Percentiles rank a stretch among this genome's conserved stretches.
phyloP scores from a whole-genome alignment of 1,140 invertebrate genomes.

The Heliconius melpomene region DNA sequence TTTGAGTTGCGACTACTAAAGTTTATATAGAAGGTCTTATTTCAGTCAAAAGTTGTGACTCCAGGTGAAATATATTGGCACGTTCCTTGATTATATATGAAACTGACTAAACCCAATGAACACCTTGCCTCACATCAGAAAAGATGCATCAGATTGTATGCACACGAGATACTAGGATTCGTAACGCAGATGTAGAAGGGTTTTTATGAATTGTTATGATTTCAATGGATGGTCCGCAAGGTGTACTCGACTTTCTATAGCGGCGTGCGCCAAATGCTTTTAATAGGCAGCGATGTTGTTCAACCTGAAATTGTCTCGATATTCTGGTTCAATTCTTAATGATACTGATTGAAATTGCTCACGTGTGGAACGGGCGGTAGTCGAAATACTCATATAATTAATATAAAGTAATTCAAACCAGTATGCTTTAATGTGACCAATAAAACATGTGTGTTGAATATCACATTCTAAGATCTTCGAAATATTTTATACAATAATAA shows the following conservation, averaged over 20 bases:
- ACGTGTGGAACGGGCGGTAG: slow-evolving; percentile 26
- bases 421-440: slow-evolving; percentile 32
- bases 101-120: slow-evolving; percentile 42
- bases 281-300: slow-evolving; percentile 41
- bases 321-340: slow-evolving; percentile 34
- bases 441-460: slow-evolving; percentile 29
- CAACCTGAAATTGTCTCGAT: slow-evolving; percentile 41
- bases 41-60: slow-evolving; percentile 48
- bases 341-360: slow-evolving; percentile 35
- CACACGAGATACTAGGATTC: slow-evolving; percentile 43
- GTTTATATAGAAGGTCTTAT: slow-evolving; percentile 37
- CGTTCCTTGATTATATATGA: slow-evolving; percentile 59
- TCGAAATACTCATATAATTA: slow-evolving; percentile 31
- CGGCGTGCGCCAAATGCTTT: slow-evolving; percentile 53
- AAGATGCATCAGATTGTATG: slow-evolving; percentile 30
- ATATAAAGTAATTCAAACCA: slow-evolving; percentile 32
- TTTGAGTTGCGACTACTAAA: slow-evolving; percentile 48
- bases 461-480: slow-evolving; percentile 18
- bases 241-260: slow-evolving; percentile 56
- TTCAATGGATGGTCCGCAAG: slow-evolving; percentile 58
- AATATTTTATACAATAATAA: slow-evolving; percentile 29
- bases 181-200: slow-evolving; percentile 65
- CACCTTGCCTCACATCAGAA: slow-evolving; percentile 53
- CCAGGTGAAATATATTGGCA: slow-evolving; percentile 69
- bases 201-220: slow-evolving; percentile 66